A percentile compares a stretch with the other conserved stretches of the same genome.
These are phyloP conservation scores for Smutsia gigantea DNA, from an alignment of 2,797 vertebrate genomes.

Conservation along the genomic window DNA sequence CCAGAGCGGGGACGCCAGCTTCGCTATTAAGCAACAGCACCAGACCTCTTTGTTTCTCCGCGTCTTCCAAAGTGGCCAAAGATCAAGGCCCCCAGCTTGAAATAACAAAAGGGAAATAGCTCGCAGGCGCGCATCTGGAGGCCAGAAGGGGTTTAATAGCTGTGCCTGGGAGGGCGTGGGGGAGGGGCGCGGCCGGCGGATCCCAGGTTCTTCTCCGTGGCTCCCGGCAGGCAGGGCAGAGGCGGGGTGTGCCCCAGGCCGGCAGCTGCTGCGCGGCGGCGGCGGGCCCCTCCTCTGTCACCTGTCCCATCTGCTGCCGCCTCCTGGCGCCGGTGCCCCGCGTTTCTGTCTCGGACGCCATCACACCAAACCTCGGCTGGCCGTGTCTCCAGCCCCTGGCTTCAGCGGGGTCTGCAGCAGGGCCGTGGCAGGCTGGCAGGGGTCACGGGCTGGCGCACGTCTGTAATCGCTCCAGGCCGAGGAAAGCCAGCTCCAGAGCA, in stretches of 20 bases:
- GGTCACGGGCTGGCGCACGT: not conserved
- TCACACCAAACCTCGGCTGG: not conserved
- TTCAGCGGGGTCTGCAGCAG: not conserved
- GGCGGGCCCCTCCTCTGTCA: too few species aligned
- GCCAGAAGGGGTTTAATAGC: conserved; percentile 82
- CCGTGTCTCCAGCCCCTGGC: not conserved
- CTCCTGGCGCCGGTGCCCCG: fast-evolving
- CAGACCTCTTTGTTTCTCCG: conserved; percentile 21
- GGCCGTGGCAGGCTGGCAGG: fast-evolving
- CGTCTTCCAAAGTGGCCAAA: conserved; percentile 71
- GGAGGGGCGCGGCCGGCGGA: conserved; percentile 49
- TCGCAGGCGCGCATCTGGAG: conserved; percentile 85
- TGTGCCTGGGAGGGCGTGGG: conserved; percentile 51
- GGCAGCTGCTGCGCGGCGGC: fast-evolving
- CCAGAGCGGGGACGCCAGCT: not conserved
- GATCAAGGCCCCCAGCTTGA: conserved; percentile 82
- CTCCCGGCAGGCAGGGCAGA: not conserved
- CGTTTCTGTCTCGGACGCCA: not conserved
- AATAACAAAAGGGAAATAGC: conserved; percentile 82
- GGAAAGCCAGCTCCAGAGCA: not conserved
- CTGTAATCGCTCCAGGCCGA: not conserved
- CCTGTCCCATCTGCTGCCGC: not conserved
- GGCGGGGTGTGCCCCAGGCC: fast-evolving
- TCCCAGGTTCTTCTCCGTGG: conserved; percentile 1
- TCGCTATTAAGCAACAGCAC: not conserved